Conservation (phyloP, 2,113 vertebrate genomes). For the Telmatochromis sp. region DNA sequence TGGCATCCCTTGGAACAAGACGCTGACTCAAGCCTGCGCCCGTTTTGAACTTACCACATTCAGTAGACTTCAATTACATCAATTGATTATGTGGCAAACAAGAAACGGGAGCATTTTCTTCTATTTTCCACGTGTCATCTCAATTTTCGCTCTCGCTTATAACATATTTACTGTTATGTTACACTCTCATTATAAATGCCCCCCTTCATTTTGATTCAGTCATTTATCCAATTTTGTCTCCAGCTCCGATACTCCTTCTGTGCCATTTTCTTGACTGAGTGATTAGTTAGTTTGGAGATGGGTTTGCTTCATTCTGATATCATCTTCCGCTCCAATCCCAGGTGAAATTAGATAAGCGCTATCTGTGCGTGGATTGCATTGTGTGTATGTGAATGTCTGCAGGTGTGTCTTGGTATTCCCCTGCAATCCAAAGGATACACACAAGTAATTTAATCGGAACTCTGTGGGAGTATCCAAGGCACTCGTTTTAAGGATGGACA, state of each 20-base stretch:
- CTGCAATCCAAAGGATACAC: neutral
- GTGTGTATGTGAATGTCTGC: neutral
- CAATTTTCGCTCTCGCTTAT: neutral
- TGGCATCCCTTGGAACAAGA: neutral
- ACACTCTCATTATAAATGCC: neutral
- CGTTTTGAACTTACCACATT: neutral
- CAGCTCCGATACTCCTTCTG: neutral
- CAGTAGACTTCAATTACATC: neutral
- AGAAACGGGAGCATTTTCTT: neutral
- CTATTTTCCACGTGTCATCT: neutral
- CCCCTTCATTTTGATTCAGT: neutral
- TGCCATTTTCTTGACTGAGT: constrained; percentile 13
- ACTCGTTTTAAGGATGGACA: neutral
- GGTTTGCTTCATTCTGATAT: constrained; percentile 45
- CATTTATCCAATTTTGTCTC: neutral
- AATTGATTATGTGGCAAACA: neutral
- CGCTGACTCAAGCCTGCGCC: neutral
- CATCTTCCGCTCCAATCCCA: neutral
- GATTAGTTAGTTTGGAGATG: constrained; percentile 45
- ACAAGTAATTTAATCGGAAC: neutral
- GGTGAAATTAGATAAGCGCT: constrained; percentile 11
- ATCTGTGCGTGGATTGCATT: neutral
- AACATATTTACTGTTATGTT: neutral
- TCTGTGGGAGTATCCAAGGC: neutral
- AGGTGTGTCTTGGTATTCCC: neutral